These are phyloP conservation scores for Phrynocephalus forsythii DNA, from an alignment of 2,797 vertebrate genomes.

Conservation along the genomic window DNA sequence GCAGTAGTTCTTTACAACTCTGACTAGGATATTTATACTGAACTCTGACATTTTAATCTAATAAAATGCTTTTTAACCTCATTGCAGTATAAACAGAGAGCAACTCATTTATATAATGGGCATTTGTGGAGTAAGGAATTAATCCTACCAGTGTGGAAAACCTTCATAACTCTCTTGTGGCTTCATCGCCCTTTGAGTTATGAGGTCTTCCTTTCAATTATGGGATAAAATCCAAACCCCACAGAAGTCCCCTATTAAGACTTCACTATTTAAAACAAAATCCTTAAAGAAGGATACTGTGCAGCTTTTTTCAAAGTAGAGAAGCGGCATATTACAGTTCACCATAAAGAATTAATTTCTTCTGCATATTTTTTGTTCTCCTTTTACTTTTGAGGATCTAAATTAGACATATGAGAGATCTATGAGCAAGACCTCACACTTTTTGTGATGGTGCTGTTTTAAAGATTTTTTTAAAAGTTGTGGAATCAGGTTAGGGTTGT, in stretches of 20 bases:
- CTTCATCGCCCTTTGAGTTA: constrained; percentile 78
- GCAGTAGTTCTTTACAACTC: constrained; percentile 72
- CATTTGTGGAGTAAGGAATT: constrained; percentile 78
- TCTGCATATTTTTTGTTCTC: constrained; percentile 49
- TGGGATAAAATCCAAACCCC: constrained; percentile 76
- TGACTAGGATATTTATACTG: constrained; percentile 74
- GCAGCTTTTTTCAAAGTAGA: constrained; percentile 67
- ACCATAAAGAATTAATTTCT: constrained; percentile 58
- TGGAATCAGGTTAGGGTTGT: too few species aligned
- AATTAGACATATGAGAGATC: neutral
- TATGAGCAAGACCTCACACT: neutral
- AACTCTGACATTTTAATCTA: constrained; percentile 76
- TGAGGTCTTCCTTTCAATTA: constrained; percentile 77
- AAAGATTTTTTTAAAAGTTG: neutral
- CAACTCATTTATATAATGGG: constrained; percentile 76
- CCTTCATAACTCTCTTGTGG: constrained; percentile 76
- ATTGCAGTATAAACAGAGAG: constrained; percentile 74
- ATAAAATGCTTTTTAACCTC: constrained; percentile 70
- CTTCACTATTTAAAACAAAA: constrained; percentile 77
- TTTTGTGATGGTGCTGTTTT: neutral
- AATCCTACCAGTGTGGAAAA: constrained; percentile 77
- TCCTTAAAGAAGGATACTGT: constrained; percentile 73
- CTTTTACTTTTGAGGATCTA: neutral
- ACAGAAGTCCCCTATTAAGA: constrained; percentile 74
- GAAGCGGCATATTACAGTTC: constrained; percentile 53